Evolutionary conservation across 2,888 invertebrate genomes (phyloP).

Genomic region (Parasteatoda lunata): DNA sequence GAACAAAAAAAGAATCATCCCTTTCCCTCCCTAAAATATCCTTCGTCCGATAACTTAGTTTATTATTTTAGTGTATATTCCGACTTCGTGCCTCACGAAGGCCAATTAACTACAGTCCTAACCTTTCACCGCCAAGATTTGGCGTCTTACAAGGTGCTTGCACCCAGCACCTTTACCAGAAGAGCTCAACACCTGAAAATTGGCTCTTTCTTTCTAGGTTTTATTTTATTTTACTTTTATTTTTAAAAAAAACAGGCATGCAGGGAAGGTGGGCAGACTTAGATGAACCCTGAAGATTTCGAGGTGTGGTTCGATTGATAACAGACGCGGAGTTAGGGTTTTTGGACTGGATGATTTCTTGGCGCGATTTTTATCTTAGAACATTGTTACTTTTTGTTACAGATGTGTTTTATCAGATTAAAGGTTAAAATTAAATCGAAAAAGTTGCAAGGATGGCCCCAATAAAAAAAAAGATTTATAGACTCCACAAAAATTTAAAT

Average conservation of each 20-base stretch:
- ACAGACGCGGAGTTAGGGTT: too few species aligned
- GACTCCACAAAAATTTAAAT: too few species aligned
- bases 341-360: too few species aligned
- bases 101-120: slow-evolving; percentile 52
- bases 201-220: background rate
- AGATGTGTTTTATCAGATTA: too few species aligned
- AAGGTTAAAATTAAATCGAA: too few species aligned
- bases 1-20: too few species aligned
- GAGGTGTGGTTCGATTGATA: background rate
- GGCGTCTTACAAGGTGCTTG: slow-evolving; percentile 9
- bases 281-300: background rate
- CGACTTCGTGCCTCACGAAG: slow-evolving; percentile 41
- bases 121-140: slow-evolving; percentile 51
- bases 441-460: too few species aligned
- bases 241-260: too few species aligned
- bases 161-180: slow-evolving; percentile 21
- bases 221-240: too few species aligned
- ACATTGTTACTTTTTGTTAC: too few species aligned
- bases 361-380: too few species aligned
- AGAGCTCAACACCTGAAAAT: slow-evolving; percentile 33
- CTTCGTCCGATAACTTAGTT: background rate
- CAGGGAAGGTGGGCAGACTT: background rate
- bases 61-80: slow-evolving; percentile 20
- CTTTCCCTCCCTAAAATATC: background rate
- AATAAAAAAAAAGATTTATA: too few species aligned